Base-by-base conservation (phyloP, 2,797 vertebrate species). In the Semaprochilodus insignis region DNA sequence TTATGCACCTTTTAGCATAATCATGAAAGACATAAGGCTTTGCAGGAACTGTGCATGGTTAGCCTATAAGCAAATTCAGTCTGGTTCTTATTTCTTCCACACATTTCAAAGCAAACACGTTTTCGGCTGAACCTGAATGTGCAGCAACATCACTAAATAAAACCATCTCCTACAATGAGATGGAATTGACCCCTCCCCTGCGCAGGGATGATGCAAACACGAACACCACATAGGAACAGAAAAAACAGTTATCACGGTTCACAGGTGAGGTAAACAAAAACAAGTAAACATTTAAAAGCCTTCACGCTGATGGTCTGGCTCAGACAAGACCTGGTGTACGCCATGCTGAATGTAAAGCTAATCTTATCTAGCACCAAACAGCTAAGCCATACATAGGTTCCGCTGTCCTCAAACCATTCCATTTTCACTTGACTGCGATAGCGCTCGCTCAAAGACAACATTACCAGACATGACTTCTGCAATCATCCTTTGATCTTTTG, bases 401-500 rank as follows among this genome's bases (percentile, higher is more conserved):
- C 14, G 4, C 7, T 11, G 36, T 40, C 21, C 31, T 14, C 27
- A n/a, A 17, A 59, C 40, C 21, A 44, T 44, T 23, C 2, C 25
- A 44, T 44, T 25, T 44, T 40, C 25, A 6, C 21, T 66, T 36
- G 11, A 51, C 16, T 3, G 5, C 23, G 44, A 6, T 11, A n/a
- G 14, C 11, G 48, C 21, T n/a, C 15, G n/a, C 36, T 10, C 11
- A 85, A 86, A 92, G 90, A 67, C 36, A 74, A 67, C 52, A 92
- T 94, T 91, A 93, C 83, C 66, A 85, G 89, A 86, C 81, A 82
- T 86, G 83, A 87, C 86, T 90, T 91, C 89, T 89, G 90, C 92
- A 92, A 94, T 93, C 92, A 91, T 88, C 89, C 91, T 92, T 67
- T 74, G 89, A 91, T 90, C 90, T 91, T 90, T 91, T 88, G 85